Evolutionary conservation across 2,888 invertebrate species (phyloP).

Genomic region (Baccha elongata): DNA sequence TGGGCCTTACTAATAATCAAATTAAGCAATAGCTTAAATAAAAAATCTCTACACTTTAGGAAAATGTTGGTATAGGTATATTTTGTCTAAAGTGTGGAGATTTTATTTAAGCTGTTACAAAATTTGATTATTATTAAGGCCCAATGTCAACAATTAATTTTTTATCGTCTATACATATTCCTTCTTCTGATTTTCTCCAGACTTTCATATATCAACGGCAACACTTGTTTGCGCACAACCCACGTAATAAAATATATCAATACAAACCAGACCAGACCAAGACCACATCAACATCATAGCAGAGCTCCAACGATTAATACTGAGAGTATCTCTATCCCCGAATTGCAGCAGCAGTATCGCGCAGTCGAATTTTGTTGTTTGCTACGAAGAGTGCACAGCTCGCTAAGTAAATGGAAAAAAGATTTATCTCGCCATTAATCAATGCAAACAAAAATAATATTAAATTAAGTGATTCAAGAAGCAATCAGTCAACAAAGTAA

Average conservation of each 20-base stretch:
- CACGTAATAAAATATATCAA: constrained; percentile 47
- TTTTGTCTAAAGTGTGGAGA: no score
- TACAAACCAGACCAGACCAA: background rate
- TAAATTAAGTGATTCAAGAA: constrained; percentile 31
- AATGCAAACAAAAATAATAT: constrained; percentile 54
- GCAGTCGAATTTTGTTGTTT: constrained; percentile 67
- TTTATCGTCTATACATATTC: no score
- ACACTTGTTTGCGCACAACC: constrained; percentile 46
- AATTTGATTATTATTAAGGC: no score
- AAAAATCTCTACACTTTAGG: no score
- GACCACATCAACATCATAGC: constrained; percentile 29
- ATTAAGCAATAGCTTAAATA: no score
- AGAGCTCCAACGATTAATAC: constrained; percentile 58
- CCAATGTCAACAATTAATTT: no score
- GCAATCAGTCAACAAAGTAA: constrained; percentile 8
- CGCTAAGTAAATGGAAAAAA: constrained; percentile 37
- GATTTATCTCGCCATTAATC: constrained; percentile 38
- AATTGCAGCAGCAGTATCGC: constrained; percentile 62
- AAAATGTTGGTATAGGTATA: no score
- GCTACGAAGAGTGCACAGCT: constrained; percentile 56
- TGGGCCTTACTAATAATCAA: no score
- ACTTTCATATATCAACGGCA: constrained; percentile 13
- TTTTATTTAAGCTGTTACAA: no score
- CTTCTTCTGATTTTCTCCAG: no score
- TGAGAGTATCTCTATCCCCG: constrained; percentile 59